Conservation (phyloP, 2,797 vertebrate genomes). For the Oryzias sinensis region DNA sequence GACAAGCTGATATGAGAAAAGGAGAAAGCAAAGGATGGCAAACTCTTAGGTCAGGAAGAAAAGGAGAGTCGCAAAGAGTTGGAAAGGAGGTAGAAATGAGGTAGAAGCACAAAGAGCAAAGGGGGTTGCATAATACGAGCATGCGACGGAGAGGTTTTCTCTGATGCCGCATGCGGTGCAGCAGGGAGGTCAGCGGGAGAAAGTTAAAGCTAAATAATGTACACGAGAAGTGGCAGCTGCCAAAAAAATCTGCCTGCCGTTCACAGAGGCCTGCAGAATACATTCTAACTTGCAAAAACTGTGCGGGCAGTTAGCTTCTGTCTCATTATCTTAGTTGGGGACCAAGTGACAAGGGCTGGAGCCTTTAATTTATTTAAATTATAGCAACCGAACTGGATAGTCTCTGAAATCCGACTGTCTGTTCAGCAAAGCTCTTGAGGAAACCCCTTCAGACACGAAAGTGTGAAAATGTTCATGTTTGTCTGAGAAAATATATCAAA, state of each 20-base stretch:
- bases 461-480: too few species aligned
- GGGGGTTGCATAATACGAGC: slow-evolving; percentile 61
- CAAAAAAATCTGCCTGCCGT: slow-evolving; percentile 63
- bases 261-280: slow-evolving; percentile 62
- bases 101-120: slow-evolving; percentile 24
- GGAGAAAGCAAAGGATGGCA: slow-evolving; percentile 30
- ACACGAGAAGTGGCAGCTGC: slow-evolving; percentile 74
- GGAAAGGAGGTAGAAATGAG: slow-evolving; percentile 10
- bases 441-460: too few species aligned
- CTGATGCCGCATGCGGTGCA: slow-evolving; percentile 52
- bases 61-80: slow-evolving; percentile 10
- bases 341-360: slow-evolving; percentile 30
- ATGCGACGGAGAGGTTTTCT: slow-evolving; percentile 54
- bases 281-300: slow-evolving; percentile 48
- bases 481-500: too few species aligned
- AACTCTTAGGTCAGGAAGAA: slow-evolving; percentile 30
- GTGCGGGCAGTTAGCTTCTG: slow-evolving; percentile 60
- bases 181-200: slow-evolving; percentile 58
- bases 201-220: slow-evolving; percentile 67
- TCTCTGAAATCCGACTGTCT: slow-evolving; percentile 15
- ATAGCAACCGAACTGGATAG: slow-evolving; percentile 5
- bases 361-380: slow-evolving; percentile 14
- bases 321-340: slow-evolving; percentile 53
- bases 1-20: slow-evolving; percentile 20
- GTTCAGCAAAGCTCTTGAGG: too few species aligned